Evolutionary conservation across 2,797 vertebrate genomes (phyloP), one percentile per base, ranked within the genome.

Genomic region (Bufotes viridis): DNA sequence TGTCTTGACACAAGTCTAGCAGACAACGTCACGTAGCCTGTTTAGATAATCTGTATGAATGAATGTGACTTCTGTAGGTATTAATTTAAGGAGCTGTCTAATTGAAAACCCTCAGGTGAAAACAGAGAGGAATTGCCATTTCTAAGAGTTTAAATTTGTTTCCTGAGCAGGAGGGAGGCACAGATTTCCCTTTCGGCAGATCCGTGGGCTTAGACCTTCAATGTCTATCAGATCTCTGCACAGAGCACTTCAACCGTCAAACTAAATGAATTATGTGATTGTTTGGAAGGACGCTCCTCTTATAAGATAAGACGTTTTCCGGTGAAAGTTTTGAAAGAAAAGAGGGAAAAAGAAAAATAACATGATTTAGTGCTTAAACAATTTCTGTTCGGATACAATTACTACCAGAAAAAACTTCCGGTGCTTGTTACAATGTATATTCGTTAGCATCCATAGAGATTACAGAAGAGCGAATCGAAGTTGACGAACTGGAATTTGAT

Each of bases 41-140:
- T 82, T 82, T 18, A n/a, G 20, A 22, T 86, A 86, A 82, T 89
- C 69, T 26, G 51, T 81, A 49, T 26, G 76, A 81, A 78, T 89
- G 53, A 69, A 80, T 69, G 65, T 69, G 84, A 89, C 67, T 88
- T 78, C 84, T 86, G 83, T 86, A 89, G 87, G 84, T 82, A 86
- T 85, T 86, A 7, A 86, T 89, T 89, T 85, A 86, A 82, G 86
- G 29, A 89, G 51, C 83, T 88, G 82, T 88, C 87, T 88, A 88
- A 88, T 85, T 85, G 82, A 85, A 81, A 65, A 14, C 76, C 83
- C 78, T 72, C 34, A 5, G 67, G 83, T 79, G 53, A 75, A 81
- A 49, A 58, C 82, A 85, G 58, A 72, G 69, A 75, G 49, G 4
- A 60, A 75, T 76, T 86, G 29, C 87, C 42, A 85, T 88, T 80